Conservation (phyloP, 2,888 invertebrate species). For the Melipona bicolor region DNA sequence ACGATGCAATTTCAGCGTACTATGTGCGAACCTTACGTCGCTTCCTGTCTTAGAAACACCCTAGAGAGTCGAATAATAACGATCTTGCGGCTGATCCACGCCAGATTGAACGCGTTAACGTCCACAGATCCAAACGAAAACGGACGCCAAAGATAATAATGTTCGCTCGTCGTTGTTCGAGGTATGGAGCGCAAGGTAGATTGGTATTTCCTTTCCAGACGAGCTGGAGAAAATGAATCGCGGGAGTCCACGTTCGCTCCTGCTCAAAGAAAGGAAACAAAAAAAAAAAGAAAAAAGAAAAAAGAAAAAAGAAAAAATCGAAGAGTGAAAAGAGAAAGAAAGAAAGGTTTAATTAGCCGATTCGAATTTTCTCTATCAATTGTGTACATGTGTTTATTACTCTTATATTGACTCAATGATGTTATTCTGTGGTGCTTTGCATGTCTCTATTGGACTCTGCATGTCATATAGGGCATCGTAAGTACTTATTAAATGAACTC, state of each 20-base stretch:
- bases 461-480: conserved; percentile 84
- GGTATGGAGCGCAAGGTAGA: conserved; percentile 25
- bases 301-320: background rate
- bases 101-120: conserved; percentile 24
- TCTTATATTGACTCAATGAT: conserved; percentile 81
- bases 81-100: background rate
- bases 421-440: conserved; percentile 84
- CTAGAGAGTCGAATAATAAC: background rate
- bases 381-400: conserved; percentile 78
- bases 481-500: conserved; percentile 80
- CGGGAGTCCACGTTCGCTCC: background rate
- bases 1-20: background rate
- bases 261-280: background rate
- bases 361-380: conserved; percentile 66
- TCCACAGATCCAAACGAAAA: background rate
- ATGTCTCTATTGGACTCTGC: conserved; percentile 84
- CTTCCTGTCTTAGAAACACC: background rate
- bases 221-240: conserved; percentile 24
- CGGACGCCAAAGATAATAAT: background rate
- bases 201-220: conserved; percentile 13
- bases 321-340: background rate
- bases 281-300: background rate
- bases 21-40: background rate
- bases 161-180: conserved; percentile 9
- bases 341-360: conserved; percentile 43